Evolutionary conservation across 1,140 invertebrate species (phyloP), one percentile per base, ranked within the genome.

Genomic region (Megathymus violae): DNA sequence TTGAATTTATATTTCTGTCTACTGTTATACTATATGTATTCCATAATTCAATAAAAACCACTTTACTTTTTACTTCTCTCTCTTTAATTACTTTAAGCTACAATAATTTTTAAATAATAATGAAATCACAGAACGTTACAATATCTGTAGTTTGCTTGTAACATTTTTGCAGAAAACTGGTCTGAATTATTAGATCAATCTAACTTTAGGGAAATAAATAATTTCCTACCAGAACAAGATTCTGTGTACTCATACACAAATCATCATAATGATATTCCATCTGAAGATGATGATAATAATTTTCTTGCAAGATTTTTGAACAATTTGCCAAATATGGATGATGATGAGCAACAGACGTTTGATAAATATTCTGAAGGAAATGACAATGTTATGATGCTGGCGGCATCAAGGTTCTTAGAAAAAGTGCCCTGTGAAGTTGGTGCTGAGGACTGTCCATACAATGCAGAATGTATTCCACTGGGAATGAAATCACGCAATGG

Each of bases 401-500:
- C 92, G 71, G 76, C 85, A 19, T 85, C 84, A 14, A 92, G 89
- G 43, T 88, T 84, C 83, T 70, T 91, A 54, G 80, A 82, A 52
- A 74, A 91, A 71, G 78, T 92, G 13, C 70, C 83, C 27, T 92
- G 90, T 82, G 87, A 90, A 82, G 70, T 93, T 46, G 92, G 92
- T 36, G 84, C 83, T 46, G 89, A 70, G 10, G 91, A 92, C 15
- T 95, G 95, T 78, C 89, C 90, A 0, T 88, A 91, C 46, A 94
- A 95, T 71, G 94, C 95, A 78, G 92, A 94, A 64, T 96, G 95
- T 85, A 83, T 95, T 17, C 92, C 92, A 19, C 64, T 92, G 13
- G 89, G 84, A 5, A 63, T 92, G 5, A 94, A 94, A 78, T 88
- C 91, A 6, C 77, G 92, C 31, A 92, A 92, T 69, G 95, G 96